phyloP scores from a whole-genome alignment of 2,797 vertebrate genomes.

The Mus minutoides region DNA sequence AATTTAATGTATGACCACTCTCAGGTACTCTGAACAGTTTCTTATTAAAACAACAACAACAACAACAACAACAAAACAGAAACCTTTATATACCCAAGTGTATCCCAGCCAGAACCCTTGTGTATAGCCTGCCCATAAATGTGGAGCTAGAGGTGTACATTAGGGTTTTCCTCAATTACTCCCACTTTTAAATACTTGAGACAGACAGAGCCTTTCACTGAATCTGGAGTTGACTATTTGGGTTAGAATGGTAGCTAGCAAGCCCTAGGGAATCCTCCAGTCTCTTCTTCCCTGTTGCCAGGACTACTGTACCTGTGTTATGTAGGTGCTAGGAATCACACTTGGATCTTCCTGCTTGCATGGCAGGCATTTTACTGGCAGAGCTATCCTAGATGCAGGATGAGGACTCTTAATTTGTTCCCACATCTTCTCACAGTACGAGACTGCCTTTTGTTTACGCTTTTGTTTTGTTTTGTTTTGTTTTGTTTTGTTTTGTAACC shows the following conservation, averaged over 20 bases:
- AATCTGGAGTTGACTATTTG: neutral
- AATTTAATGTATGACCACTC: neutral
- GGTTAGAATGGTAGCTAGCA: too few relatives aligned
- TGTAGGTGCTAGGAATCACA: neutral
- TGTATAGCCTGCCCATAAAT: neutral
- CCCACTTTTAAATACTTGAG: neutral
- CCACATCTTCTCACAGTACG: neutral
- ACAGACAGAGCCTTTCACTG: neutral
- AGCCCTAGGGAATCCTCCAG: neutral
- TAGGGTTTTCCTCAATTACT: neutral
- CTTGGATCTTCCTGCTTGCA: neutral
- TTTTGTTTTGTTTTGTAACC: neutral
- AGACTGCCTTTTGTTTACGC: neutral
- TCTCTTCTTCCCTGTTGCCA: neutral
- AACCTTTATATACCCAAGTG: neutral
- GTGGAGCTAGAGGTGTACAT: neutral
- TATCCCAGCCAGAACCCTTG: neutral
- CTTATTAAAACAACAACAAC: neutral
- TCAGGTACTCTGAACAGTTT: conserved; percentile 8
- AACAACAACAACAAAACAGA: neutral
- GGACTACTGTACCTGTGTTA: neutral
- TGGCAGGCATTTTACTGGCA: neutral
- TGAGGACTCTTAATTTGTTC: neutral
- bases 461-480: neutral
- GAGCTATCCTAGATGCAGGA: neutral